Base-by-base conservation (phyloP, 37 sponge, comb jelly and placozoan species). In the Hormiphora californensis region DNA sequence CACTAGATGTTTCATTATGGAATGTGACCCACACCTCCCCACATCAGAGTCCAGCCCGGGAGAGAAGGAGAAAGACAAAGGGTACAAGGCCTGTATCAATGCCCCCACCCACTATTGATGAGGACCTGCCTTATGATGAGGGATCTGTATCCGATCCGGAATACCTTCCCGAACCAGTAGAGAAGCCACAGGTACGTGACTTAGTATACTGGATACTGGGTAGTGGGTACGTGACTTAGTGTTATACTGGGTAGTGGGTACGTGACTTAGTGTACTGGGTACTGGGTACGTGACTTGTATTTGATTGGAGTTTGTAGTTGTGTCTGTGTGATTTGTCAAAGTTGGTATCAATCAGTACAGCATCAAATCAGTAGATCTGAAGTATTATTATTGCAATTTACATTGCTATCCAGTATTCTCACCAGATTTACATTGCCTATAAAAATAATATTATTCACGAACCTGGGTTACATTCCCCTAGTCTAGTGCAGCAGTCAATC, bases 21-120 rank as follows among this genome's bases (percentile, higher is more conserved):
- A n/a, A n/a, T n/a, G n/a, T n/a, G n/a, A n/a, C n/a, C n/a, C n/a
- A n/a, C n/a, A n/a, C n/a, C n/a, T n/a, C n/a, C n/a, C 9, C 27
- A 7, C 61, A 7, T 25, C 67, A 65, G 67, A 65, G 67, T 31
- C 19, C 36, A 4, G 67, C 67, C 1, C 34, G 67, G 37, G 19
- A 33, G 30, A 65, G 67, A 31, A 25, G 67, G 36, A 21, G 67
- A 33, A 27, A 65, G 37, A 11, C 37, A 8, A 21, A 38, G 1
- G 67, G 67, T 17, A 65, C 7, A 17, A 3, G 67, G 17, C 67
- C 67, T 28, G 30, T 32, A 17, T 65, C 67, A 3, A 65, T 65
- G 67, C 67, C 67, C 7, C 67, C 67, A 25, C 36, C 67, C 34
- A 65, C 67, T 5, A 65, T 65, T 17, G 36, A 65, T 1, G 67